Evolutionary conservation across 2,113 vertebrate species (phyloP), one percentile per base, ranked within the genome.

Genomic region (Holacanthus passer): DNA sequence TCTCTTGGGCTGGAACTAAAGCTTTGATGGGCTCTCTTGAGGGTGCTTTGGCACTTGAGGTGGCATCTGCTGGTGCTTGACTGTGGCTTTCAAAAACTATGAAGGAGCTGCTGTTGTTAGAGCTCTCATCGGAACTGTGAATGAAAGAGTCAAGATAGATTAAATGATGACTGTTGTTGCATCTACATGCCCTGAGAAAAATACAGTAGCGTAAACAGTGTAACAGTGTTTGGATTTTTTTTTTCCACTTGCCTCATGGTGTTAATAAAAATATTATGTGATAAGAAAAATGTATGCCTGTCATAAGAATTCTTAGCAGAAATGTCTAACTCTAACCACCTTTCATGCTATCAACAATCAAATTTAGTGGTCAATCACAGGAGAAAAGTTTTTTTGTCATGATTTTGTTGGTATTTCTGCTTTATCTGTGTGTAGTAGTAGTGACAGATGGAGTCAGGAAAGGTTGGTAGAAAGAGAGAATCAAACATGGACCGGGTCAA

Each of bases 11-110:
- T 16, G 77, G 68, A 20, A 77, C 77, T 24, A 89, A 13, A 31
- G 85, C 88, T 48, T 41, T 76, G 32, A 52, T 24, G 6, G 82
- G 66, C 7, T 84, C 77, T 53, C 22, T 31, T 39, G 22, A 29
- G 22, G 63, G 39, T 5, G 16, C 24, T 37, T 82, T 73, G 67
- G 31, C 67, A 60, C 60, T 74, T 41, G 65, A 27, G 45, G 56
- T 67, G 35, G 60, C 8, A 5, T 81, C 79, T 43, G 66, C 19
- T 0, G 53, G 89, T 78, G 91, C 56, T 27, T 93, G 80, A 63
- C 93, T 87, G 24, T 86, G 84, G 69, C 96, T 96, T 66, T 96
- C 95, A 85, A 99, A 99, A 85, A 98, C 91, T 65, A 99, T 96
- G 1, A 96, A 97, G 9, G 94, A 97, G 74, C 87, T 78, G 41